A percentile compares a stretch with the other conserved stretches of the same genome.
Conservation (phyloP, 2,888 invertebrate species). For the Machimus rusticus region DNA sequence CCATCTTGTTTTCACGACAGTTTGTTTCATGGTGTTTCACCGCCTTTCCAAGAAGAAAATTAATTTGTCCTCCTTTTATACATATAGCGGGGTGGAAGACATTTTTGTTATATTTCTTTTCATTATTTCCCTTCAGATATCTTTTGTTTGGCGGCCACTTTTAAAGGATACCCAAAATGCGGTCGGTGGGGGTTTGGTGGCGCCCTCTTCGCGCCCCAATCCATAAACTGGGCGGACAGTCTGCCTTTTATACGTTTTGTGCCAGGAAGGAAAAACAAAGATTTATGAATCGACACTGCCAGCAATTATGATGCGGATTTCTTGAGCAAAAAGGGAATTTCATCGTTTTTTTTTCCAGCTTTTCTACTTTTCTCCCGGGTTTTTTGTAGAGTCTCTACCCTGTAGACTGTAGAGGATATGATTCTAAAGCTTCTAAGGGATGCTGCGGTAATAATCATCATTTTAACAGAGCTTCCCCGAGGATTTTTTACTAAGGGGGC, state of each 20-base stretch:
- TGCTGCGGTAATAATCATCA: not conserved
- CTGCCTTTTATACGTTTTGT: not conserved
- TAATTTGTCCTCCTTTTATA: not conserved
- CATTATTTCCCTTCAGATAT: not conserved
- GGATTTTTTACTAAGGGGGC: not conserved
- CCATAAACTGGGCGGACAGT: not conserved
- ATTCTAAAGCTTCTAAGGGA: not conserved
- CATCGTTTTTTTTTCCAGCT: not conserved
- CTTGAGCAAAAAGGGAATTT: not conserved
- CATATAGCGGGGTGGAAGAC: not conserved
- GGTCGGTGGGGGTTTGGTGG: not conserved
- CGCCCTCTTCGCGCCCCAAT: not conserved
- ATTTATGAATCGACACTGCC: constrained; percentile 10
- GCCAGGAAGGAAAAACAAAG: constrained; percentile 6
- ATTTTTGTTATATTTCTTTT: constrained; percentile 5
- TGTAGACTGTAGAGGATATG: not conserved
- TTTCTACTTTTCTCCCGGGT: not conserved
- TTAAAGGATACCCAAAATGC: not conserved
- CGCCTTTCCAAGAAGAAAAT: constrained; percentile 15
- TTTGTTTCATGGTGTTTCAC: not conserved
- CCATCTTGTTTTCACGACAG: not conserved
- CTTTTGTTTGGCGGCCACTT: not conserved
- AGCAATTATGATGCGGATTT: constrained; percentile 6
- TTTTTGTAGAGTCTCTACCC: not conserved
- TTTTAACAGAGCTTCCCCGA: not conserved